phyloP scores from a whole-genome alignment of 2,888 invertebrate genomes.

The Sicus ferrugineus region DNA sequence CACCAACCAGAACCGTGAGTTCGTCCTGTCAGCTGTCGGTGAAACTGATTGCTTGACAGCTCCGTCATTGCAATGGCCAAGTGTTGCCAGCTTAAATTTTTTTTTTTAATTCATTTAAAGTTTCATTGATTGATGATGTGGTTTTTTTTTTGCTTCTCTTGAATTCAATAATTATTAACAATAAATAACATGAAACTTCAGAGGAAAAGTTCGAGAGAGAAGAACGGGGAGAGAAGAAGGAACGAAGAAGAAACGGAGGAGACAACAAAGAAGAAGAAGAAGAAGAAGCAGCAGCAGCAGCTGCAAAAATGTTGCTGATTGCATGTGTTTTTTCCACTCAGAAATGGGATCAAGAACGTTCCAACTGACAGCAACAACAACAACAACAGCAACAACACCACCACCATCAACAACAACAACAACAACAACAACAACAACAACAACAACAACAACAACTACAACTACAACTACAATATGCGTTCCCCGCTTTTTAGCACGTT shows the following conservation, averaged over 20 bases:
- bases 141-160: background rate
- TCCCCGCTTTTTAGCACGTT: background rate
- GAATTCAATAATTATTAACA: background rate
- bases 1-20: no score
- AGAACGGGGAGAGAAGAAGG: background rate
- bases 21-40: no score
- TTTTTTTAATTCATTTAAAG: background rate
- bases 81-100: background rate
- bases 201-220: background rate
- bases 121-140: background rate
- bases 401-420: background rate
- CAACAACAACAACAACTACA: background rate
- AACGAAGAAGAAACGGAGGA: background rate
- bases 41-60: no score
- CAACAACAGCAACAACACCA: background rate
- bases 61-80: no score
- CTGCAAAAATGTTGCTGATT: slow-evolving; percentile 1
- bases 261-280: background rate
- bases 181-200: background rate
- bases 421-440: background rate
- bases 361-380: slow-evolving; percentile 4
- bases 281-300: background rate
- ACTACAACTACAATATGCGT: background rate
- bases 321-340: background rate
- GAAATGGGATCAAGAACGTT: slow-evolving; percentile 16